phyloP scores from a whole-genome alignment of 2,888 invertebrate genomes.

The Nemapogon koenigi region DNA sequence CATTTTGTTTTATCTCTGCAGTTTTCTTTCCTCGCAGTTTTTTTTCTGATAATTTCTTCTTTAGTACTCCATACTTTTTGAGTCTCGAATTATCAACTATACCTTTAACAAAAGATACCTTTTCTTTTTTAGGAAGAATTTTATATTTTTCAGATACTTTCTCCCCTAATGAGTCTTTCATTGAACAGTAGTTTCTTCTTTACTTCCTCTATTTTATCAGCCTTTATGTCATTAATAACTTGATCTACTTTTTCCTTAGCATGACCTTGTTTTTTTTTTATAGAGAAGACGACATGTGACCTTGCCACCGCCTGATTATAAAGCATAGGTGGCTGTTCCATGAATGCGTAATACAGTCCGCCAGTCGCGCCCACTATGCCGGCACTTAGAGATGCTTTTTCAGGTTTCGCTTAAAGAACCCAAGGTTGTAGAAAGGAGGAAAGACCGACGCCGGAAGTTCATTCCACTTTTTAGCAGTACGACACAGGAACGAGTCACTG shows the following conservation, averaged over 20 bases:
- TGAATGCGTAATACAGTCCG: no score
- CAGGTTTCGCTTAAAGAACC: no score
- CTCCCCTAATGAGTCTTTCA: background rate
- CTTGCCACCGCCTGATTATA: no score
- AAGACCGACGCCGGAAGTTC: no score
- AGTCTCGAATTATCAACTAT: background rate
- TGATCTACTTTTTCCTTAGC: background rate
- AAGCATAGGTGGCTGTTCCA: no score
- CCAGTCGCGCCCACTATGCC: no score
- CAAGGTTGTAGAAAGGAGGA: no score
- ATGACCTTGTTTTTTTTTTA: no score
- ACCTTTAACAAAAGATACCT: background rate
- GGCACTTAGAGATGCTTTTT: no score
- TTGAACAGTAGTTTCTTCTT: conserved; percentile 4
- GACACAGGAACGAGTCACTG: no score
- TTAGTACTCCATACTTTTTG: background rate
- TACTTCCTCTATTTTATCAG: conserved; percentile 1
- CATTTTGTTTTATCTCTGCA: background rate
- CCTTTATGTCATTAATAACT: conserved; percentile 1
- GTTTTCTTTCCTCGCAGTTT: background rate
- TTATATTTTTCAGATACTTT: background rate
- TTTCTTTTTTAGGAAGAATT: background rate
- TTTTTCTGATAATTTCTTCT: background rate
- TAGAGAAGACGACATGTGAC: no score
- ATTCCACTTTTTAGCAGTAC: no score